Conservation (phyloP, 2,797 vertebrate species). For the Halcyon smyrnensis region DNA sequence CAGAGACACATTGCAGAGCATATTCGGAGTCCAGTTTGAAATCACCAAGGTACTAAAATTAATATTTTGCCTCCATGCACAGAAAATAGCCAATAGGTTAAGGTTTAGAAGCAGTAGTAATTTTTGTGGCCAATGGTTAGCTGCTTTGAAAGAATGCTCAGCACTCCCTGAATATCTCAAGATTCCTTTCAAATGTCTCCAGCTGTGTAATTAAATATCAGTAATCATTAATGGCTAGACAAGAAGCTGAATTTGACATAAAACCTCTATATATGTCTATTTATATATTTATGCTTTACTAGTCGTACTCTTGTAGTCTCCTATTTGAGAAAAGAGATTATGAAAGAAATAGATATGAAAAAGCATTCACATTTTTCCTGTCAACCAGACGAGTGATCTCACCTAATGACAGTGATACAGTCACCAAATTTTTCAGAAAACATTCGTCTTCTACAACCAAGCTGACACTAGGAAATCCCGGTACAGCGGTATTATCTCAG, state of each 20-base stretch:
- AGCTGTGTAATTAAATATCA: background rate
- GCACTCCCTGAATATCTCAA: background rate
- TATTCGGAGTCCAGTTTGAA: background rate
- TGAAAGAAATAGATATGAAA: background rate
- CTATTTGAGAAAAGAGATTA: background rate
- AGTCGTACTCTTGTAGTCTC: background rate
- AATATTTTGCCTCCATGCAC: background rate
- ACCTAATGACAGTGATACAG: background rate
- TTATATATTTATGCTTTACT: background rate
- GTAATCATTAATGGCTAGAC: background rate
- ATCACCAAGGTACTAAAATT: background rate
- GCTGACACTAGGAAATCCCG: background rate
- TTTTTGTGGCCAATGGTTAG: background rate
- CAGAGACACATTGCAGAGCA: background rate
- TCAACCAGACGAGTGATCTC: background rate
- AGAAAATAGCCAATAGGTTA: background rate
- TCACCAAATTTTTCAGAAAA: background rate
- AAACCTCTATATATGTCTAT: background rate
- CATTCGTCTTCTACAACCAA: background rate
- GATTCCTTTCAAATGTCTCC: background rate
- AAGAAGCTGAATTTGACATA: background rate
- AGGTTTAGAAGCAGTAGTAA: background rate
- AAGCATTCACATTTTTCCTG: background rate
- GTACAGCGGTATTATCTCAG: background rate
- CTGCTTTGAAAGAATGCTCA: background rate